Conservation (phyloP, 2,113 vertebrate species). For the Pelodiscus sinensis region DNA sequence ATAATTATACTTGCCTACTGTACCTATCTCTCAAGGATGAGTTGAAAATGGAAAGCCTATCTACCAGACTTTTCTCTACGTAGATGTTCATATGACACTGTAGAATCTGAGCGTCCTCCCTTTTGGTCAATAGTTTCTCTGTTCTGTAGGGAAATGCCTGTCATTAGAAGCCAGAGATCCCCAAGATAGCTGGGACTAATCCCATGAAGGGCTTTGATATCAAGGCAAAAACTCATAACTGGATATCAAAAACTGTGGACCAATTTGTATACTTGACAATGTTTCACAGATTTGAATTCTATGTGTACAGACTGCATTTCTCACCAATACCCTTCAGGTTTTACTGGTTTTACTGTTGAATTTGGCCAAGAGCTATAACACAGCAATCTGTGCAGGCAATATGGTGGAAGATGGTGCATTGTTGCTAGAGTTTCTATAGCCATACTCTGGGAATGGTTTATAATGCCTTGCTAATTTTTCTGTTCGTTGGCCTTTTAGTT, state of each 20-base stretch:
- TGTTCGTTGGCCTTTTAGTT: neutral
- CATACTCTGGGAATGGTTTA: neutral
- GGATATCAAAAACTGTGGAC: neutral
- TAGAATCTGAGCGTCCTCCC: neutral
- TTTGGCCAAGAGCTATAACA: neutral
- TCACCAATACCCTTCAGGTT: neutral
- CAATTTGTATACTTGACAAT: neutral
- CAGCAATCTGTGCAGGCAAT: neutral
- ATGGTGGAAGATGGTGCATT: neutral
- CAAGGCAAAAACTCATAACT: neutral
- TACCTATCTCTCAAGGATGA: slow-evolving; percentile 43
- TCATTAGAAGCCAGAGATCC: slow-evolving; percentile 14
- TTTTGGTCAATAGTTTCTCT: neutral
- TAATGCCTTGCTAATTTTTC: neutral
- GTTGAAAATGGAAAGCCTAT: slow-evolving; percentile 26
- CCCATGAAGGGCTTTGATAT: neutral
- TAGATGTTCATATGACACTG: neutral
- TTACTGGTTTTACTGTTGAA: neutral
- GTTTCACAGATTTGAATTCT: neutral
- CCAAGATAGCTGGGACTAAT: neutral
- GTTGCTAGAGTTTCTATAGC: neutral
- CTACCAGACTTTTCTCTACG: slow-evolving; percentile 8
- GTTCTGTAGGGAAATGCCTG: neutral
- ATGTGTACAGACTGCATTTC: neutral
- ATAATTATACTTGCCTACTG: slow-evolving; percentile 68